phyloP scores from a whole-genome alignment of 1,140 invertebrate species.

The Eubasilissa regina region DNA sequence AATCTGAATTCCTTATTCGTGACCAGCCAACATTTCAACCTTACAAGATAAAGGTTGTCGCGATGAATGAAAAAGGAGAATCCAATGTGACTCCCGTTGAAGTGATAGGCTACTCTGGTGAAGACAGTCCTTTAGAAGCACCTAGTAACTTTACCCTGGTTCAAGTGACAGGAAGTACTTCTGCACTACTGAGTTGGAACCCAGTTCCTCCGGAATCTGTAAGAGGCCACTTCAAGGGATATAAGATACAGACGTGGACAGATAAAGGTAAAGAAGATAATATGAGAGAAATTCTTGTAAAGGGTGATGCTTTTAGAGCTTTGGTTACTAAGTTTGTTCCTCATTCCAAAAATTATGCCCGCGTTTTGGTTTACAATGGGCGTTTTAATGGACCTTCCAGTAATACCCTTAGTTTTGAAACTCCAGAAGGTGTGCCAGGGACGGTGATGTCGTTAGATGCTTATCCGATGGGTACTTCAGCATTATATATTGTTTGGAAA shows the following conservation, averaged over 20 bases:
- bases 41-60: slow-evolving; percentile 93
- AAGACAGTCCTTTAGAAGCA: slow-evolving; percentile 89
- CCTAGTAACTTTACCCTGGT: slow-evolving; percentile 89
- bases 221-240: slow-evolving; percentile 94
- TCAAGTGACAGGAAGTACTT: slow-evolving; percentile 81
- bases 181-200: slow-evolving; percentile 88
- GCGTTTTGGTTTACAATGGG: slow-evolving; percentile 93
- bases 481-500: slow-evolving; percentile 92
- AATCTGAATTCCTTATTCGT: slow-evolving; percentile 77
- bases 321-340: slow-evolving; percentile 91
- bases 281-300: slow-evolving; percentile 85
- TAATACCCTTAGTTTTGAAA: slow-evolving; percentile 87
- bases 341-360: slow-evolving; percentile 90
- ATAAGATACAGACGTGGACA: slow-evolving; percentile 96
- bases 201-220: slow-evolving; percentile 84
- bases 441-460: slow-evolving; percentile 88
- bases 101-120: slow-evolving; percentile 94
- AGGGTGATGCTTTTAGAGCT: slow-evolving; percentile 79
- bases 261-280: slow-evolving; percentile 84
- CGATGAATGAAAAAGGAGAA: slow-evolving; percentile 92
- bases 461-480: slow-evolving; percentile 89
- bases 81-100: slow-evolving; percentile 87
- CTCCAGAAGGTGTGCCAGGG: slow-evolving; percentile 94
- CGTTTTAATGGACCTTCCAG: slow-evolving; percentile 92
- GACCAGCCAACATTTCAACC: slow-evolving; percentile 93